These are phyloP conservation scores for Stictonetta naevosa DNA, from an alignment of 2,113 vertebrate species.

Conservation along the genomic window DNA sequence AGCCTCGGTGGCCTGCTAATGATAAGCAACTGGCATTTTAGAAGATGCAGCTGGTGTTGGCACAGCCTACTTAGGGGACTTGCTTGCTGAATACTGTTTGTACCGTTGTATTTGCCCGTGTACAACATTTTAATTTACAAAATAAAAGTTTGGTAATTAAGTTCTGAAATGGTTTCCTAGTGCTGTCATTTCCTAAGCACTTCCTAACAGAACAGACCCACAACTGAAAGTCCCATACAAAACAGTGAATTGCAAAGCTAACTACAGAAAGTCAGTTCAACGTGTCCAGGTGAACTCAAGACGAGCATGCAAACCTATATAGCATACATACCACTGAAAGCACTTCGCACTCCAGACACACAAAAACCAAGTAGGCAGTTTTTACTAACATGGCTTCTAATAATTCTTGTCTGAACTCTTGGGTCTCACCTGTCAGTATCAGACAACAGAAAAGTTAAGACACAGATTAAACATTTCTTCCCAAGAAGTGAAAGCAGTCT, in stretches of 20 bases:
- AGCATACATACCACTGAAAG: not conserved
- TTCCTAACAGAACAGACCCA: not conserved
- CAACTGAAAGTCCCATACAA: accelerated
- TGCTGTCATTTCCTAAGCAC: not conserved
- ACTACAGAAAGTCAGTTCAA: not conserved
- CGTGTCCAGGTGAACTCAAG: not conserved
- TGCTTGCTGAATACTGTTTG: not conserved
- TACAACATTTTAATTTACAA: not conserved
- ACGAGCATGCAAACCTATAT: not conserved
- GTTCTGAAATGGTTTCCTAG: not conserved
- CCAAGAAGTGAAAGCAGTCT: not conserved
- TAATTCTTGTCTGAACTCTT: not conserved
- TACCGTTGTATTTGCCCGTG: accelerated
- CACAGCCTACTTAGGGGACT: accelerated
- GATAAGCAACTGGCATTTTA: not conserved
- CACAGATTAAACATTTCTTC: not conserved
- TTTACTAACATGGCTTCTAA: not conserved
- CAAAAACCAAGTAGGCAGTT: not conserved
- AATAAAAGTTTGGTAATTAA: not conserved
- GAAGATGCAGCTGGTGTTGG: not conserved
- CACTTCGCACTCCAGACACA: not conserved
- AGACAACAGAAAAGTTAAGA: not conserved
- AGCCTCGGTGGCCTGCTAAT: not conserved
- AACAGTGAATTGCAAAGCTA: not conserved
- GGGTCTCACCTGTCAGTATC: not conserved